phyloP scores from a whole-genome alignment of 2,888 invertebrate species.

The Ophion slaviceki region DNA sequence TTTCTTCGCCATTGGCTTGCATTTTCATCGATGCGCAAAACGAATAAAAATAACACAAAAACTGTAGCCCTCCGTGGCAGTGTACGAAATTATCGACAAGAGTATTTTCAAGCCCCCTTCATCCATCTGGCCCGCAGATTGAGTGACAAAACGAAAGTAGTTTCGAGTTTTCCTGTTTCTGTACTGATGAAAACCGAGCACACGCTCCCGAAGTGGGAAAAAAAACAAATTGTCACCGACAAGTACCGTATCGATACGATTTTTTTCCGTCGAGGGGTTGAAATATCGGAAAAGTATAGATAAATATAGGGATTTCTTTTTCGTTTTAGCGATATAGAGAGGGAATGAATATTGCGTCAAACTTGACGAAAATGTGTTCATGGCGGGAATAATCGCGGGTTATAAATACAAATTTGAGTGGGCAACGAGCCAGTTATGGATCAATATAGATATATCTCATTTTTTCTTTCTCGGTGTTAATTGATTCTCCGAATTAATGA shows the following conservation, averaged over 20 bases:
- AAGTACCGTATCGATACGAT: neutral
- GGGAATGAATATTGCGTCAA: neutral
- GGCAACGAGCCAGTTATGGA: neutral
- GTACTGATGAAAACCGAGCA: neutral
- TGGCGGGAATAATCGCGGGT: neutral
- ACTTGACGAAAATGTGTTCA: neutral
- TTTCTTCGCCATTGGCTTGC: neutral
- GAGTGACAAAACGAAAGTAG: neutral
- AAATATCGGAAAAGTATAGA: neutral
- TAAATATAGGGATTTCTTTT: neutral
- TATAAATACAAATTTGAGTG: neutral
- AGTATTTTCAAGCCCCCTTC: neutral
- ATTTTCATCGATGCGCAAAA: neutral
- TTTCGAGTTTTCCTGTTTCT: neutral
- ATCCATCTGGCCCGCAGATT: neutral
- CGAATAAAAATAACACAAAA: neutral
- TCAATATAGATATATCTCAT: neutral
- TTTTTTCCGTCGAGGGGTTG: neutral
- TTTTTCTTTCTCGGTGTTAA: neutral
- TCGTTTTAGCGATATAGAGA: neutral
- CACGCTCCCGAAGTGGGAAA: neutral
- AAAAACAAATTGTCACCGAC: neutral
- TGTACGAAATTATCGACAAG: neutral
- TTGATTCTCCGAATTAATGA: slow-evolving; percentile 44
- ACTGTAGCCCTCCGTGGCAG: neutral